Evolutionary conservation across 2,797 vertebrate genomes (phyloP).

Genomic region (Amblyraja radiata): DNA sequence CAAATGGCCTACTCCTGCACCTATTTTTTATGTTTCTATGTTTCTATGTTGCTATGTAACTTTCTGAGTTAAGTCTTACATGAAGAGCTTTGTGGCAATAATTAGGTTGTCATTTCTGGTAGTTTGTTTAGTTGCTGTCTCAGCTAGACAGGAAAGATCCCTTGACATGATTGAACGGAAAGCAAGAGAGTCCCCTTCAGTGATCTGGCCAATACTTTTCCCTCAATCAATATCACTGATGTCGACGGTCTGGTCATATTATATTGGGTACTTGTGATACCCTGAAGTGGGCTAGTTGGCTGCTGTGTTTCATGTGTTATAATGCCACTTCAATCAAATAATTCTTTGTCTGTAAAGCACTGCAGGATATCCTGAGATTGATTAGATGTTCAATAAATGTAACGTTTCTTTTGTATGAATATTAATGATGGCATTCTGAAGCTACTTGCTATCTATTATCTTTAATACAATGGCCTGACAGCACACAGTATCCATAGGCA

Average conservation of each 20-base stretch:
- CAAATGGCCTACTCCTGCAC: too few relatives aligned
- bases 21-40: too few relatives aligned
- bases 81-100: background rate
- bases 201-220: background rate
- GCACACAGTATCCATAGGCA: too few relatives aligned
- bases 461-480: background rate
- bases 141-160: background rate
- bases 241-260: background rate
- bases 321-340: background rate
- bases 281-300: background rate
- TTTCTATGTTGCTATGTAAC: too few relatives aligned
- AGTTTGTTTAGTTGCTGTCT: background rate
- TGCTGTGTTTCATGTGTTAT: background rate
- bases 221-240: background rate
- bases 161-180: background rate
- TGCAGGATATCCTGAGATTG: background rate
- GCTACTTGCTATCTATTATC: background rate
- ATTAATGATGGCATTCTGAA: background rate
- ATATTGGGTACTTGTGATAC: background rate
- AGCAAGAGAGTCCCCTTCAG: background rate
- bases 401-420: background rate
- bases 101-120: background rate
- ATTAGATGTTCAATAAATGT: too few relatives aligned
- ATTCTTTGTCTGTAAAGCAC: background rate
- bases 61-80: background rate